Base-by-base conservation (phyloP, 2,113 vertebrate species). In the Hiodon alosoides region DNA sequence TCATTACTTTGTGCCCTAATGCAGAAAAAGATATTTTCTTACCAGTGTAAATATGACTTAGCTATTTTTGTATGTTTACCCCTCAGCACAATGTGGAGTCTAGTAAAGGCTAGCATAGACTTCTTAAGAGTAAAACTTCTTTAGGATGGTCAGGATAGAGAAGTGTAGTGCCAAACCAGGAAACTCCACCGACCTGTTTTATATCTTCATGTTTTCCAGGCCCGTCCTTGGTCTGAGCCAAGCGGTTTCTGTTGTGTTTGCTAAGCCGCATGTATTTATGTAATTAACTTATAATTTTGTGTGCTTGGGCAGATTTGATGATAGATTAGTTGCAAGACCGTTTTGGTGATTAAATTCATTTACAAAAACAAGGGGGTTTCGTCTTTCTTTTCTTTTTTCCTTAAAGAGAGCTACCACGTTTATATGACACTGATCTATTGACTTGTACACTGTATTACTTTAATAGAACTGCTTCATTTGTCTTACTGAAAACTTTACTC, bases 231-330 rank as follows among this genome's bases (percentile, higher is more conserved):
- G n/a, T 69, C 50, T 54, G 7, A 17, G 47, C 66, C 66, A 6
- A 68, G 50, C 66, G 52, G 47, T 11, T 11, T n/a, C 14, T 11
- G 52, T 31, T 6, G 54, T 17, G 10, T 8, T 11, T 3, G 50
- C 14, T 31, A 59, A 7, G 70, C 59, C 59, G 55, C 10, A 17
- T 87, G 76, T 86, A 84, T 86, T 84, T 87, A 88, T 89, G 76
- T 90, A 87, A 89, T 90, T 90, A 90, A 88, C 62, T 89, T 89
- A 90, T 87, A 80, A 84, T 81, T 83, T 82, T 77, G 59, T 81
- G 54, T 83, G 77, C 80, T 81, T 85, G 76, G 78, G 79, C 85
- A 76, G 75, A 76, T 57, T 47, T 71, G 54, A n/a, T 58, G n/a
- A 65, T 73, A 65, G 14, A 65, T 73, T 46, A 53, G n/a, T 65